A percentile compares a stretch with the other conserved stretches of the same genome.
These are phyloP conservation scores for Spondyliosoma cantharus DNA, from an alignment of 2,797 vertebrate genomes.

Conservation along the genomic window DNA sequence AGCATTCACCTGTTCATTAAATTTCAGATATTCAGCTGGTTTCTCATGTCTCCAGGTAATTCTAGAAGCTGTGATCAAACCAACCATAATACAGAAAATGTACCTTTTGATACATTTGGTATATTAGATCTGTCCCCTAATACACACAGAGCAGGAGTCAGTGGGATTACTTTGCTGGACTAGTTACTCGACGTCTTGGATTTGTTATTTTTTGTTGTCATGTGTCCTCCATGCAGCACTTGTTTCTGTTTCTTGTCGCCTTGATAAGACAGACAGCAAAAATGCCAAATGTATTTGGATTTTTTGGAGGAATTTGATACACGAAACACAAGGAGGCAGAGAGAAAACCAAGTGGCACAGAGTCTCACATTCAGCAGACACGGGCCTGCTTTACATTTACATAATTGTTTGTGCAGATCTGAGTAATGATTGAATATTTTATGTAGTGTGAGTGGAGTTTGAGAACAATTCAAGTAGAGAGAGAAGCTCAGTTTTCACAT, in stretches of 20 bases:
- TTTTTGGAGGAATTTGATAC: neutral
- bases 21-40: no score
- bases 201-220: no score
- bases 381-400: conserved; percentile 36
- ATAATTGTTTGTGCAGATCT: conserved; percentile 55
- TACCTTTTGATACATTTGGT: no score
- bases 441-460: conserved; percentile 30
- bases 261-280: neutral
- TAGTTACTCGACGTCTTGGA: no score
- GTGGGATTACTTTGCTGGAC: no score
- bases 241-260: neutral
- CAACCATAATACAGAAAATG: no score
- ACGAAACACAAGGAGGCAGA: neutral
- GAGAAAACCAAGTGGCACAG: conserved; percentile 28
- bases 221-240: no score
- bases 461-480: conserved; percentile 17
- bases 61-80: no score
- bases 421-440: conserved; percentile 46
- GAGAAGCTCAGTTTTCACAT: conserved; percentile 28
- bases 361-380: conserved; percentile 9
- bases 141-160: no score
- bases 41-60: no score
- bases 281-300: neutral
- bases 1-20: no score
- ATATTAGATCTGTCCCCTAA: no score